Evolutionary conservation across 2,113 vertebrate genomes (phyloP), one percentile per base, ranked within the genome.

Genomic region (Channa argus): DNA sequence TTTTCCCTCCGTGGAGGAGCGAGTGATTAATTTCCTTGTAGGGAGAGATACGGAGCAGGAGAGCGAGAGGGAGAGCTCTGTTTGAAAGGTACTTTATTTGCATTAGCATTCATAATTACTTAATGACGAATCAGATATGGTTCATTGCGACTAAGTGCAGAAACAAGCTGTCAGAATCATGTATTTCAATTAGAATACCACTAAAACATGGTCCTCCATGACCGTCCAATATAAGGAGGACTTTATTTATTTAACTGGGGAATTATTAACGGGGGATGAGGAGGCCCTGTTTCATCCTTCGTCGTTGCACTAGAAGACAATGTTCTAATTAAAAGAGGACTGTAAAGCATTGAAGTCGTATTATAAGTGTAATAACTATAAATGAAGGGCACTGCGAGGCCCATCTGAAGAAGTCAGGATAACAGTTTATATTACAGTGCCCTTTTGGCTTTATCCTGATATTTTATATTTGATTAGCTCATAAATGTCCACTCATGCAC

Each of bases 81-180:
- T 95, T 95, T 96, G 94, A 96, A 96, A 96, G 95, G 94, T 95
- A 93, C 94, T 97, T 95, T 96, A 95, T 97, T 97, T 96, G 94
- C 95, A 97, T 98, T 96, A 97, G 95, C 96, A 96, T 97, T 96
- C 93, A 95, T 97, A 98, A 98, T 98, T 96, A 97, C 94, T 95
- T 98, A 97, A 98, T 95, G 96, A 96, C 94, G 93, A 96, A 98
- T 98, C 96, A 96, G 96, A 97, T 97, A 96, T 95, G 96, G 95
- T 97, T 97, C 96, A 96, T 93, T 96, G 96, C 91, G 92, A 89
- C 91, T 90, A 95, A 96, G 93, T 94, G 92, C 93, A 95, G 93
- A 96, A 95, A 95, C 94, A 96, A 93, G 95, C 94, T 95, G 92
- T 96, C 92, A 93, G 94, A 95, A 94, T 94, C 93, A 92, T 94